Evolutionary conservation across 2,888 invertebrate genomes (phyloP), one percentile per base, ranked within the genome.

Genomic region (Dichetophora obliterata): DNA sequence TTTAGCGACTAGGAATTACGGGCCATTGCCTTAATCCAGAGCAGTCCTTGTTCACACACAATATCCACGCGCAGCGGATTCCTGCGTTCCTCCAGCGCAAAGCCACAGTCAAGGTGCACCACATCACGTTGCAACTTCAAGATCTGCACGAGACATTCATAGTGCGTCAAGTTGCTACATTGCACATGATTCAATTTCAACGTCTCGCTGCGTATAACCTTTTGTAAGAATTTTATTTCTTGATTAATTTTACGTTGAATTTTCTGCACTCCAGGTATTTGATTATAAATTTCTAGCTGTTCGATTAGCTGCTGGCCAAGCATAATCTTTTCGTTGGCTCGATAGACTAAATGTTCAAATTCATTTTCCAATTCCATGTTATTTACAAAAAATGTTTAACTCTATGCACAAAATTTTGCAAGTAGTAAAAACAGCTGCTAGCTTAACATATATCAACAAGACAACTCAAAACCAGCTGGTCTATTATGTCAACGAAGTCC

Each of bases 11-110:
- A 95, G 0, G 97, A 95, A 90, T 97, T 98, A 76, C 97, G 92
- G 4, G 98, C 97, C 81, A 97, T 94, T 8, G 97, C 96, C 91
- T 98, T 98, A 71, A 94, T 93, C 98, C 98, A 98, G 19, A 92
- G 92, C 76, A 92, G 91, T 16, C 97, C 97, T 84, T 92, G 91
- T 81, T 95, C 92, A 84, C 94, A 94, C 14, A 98, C 94, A 78
- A 98, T 93, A 88, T 98, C 98, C 27, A 98, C 94, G 80, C 93
- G 91, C 83, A 89, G 65, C 2, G 86, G 89, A 89, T 88, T 81
- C 87, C 90, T 85, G 85, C 92, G 86, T 3, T 85, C 84, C 48
- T 86, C 84, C 85, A 91, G 81, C 82, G 90, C 86, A 90, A 92
- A 88, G 84, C 91, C 77, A 89, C 91, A 81, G 89, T 91, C 82